Conservation (phyloP, 2,888 invertebrate genomes). For the Lithosia quadra region DNA sequence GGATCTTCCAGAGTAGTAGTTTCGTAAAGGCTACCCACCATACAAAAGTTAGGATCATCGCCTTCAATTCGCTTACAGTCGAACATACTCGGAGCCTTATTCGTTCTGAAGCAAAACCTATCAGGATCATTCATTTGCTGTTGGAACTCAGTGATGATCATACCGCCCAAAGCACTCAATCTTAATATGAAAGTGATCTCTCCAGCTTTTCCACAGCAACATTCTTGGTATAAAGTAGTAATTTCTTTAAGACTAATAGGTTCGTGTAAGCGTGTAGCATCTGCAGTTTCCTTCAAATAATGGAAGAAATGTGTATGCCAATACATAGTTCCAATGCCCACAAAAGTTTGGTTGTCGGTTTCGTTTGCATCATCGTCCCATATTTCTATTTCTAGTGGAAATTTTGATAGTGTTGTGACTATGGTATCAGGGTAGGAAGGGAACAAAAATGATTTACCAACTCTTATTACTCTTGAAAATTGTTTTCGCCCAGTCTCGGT, state of each 20-base stretch:
- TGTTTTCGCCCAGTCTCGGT: constrained; percentile 70
- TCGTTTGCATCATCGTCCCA: constrained; percentile 79
- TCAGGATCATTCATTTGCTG: constrained; percentile 76
- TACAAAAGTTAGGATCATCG: constrained; percentile 78
- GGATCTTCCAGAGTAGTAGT: constrained; percentile 81
- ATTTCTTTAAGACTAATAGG: constrained; percentile 72
- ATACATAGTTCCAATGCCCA: constrained; percentile 75
- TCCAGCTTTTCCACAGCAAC: constrained; percentile 75
- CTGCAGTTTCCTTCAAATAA: constrained; percentile 78
- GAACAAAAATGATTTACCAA: constrained; percentile 86
- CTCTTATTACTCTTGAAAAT: constrained; percentile 76
- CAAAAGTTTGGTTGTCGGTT: constrained; percentile 71
- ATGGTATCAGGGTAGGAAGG: constrained; percentile 81
- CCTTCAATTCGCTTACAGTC: constrained; percentile 76
- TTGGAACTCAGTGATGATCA: constrained; percentile 80
- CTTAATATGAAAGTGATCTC: constrained; percentile 80
- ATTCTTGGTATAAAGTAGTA: constrained; percentile 65
- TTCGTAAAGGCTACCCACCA: constrained; percentile 79
- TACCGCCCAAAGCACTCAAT: constrained; percentile 82
- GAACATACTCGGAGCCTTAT: constrained; percentile 81
- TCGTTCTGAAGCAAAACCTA: constrained; percentile 76
- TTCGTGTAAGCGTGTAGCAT: constrained; percentile 68
- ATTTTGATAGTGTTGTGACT: constrained; percentile 74
- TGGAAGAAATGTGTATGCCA: constrained; percentile 83
- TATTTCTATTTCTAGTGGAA: constrained; percentile 83